A percentile compares a stretch with the other conserved stretches of the same genome.
These are phyloP conservation scores for Diarsia dahlii DNA, from an alignment of 2,888 invertebrate species.

Conservation along the genomic window DNA sequence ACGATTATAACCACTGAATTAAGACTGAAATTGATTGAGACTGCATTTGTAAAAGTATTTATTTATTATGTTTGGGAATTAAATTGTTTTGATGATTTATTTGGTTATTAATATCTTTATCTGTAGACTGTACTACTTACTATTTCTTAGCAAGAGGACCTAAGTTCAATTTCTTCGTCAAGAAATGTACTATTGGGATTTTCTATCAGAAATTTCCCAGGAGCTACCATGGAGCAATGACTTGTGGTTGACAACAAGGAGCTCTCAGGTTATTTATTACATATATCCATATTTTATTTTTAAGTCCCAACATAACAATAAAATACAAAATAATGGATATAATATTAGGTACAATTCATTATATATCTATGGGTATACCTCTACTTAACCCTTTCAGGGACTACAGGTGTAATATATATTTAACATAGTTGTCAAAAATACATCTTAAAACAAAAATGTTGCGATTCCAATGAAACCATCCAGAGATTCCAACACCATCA, in stretches of 20 bases:
- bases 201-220: background rate
- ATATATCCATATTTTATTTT: too few relatives aligned
- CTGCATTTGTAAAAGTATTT: background rate
- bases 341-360: too few relatives aligned
- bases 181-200: background rate
- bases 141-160: background rate
- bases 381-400: too few relatives aligned
- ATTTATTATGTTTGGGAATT: slow-evolving; percentile 41
- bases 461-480: background rate
- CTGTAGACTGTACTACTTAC: too few relatives aligned
- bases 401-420: too few relatives aligned
- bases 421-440: background rate
- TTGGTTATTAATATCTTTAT: background rate
- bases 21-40: slow-evolving; percentile 22
- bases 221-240: background rate
- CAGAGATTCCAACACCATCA: background rate
- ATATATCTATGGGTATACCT: too few relatives aligned
- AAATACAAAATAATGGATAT: too few relatives aligned
- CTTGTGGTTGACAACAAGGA: background rate
- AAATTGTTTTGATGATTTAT: slow-evolving; percentile 33
- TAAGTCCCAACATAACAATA: too few relatives aligned
- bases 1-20: slow-evolving; percentile 5
- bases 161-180: background rate
- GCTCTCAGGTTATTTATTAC: too few relatives aligned
- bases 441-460: background rate